These are phyloP conservation scores for Zophobas atratus DNA, from an alignment of 1,140 invertebrate genomes.

Conservation along the genomic window DNA sequence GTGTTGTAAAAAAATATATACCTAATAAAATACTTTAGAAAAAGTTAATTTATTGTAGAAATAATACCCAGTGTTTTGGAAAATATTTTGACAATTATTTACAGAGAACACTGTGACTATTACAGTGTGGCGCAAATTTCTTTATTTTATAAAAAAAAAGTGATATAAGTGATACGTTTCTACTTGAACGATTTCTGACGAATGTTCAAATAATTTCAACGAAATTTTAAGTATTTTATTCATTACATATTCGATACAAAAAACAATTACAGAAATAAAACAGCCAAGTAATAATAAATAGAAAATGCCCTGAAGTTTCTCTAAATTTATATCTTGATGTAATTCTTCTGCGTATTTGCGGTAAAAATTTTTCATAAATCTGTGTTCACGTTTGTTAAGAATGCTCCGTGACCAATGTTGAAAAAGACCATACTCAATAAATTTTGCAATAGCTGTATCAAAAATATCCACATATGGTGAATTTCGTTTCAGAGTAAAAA, in stretches of 20 bases:
- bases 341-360: background rate
- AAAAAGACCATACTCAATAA: conserved; percentile 37
- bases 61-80: no score
- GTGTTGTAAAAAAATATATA: no score
- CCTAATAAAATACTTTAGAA: no score
- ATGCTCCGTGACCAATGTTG: conserved; percentile 22
- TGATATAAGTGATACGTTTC: no score
- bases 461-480: conserved; percentile 35
- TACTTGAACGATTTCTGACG: no score
- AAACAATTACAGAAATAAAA: background rate
- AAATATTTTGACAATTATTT: no score
- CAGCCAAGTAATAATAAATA: conserved; percentile 16
- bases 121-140: no score
- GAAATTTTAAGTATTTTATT: background rate
- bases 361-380: conserved; percentile 26
- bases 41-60: no score
- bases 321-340: conserved; percentile 9
- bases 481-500: conserved; percentile 22
- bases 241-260: conserved; percentile 6
- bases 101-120: no score
- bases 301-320: conserved; percentile 43
- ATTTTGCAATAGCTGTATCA: background rate
- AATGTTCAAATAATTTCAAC: no score
- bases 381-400: background rate
- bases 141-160: no score